These are phyloP conservation scores for Pegoplata infirma DNA, from an alignment of 2,888 invertebrate genomes.

Conservation along the genomic window DNA sequence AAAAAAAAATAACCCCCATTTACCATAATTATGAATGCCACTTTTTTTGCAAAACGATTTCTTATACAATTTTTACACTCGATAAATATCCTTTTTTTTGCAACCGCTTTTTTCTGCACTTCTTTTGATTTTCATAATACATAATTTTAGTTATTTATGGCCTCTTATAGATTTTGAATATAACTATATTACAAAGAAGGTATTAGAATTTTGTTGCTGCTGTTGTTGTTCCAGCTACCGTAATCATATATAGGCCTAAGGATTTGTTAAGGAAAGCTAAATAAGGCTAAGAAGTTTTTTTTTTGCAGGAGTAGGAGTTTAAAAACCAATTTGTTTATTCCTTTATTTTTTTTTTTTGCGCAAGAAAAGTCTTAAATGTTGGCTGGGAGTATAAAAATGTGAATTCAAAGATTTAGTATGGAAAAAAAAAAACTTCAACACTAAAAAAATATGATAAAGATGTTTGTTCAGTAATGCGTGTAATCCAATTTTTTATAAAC, in stretches of 20 bases:
- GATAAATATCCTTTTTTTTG: conserved; percentile 39
- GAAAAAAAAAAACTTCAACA: neutral
- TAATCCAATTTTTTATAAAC: conserved; percentile 44
- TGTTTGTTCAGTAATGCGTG: conserved; percentile 51
- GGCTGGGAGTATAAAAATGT: neutral
- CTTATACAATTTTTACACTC: conserved; percentile 44
- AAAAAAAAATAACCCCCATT: conserved; percentile 34
- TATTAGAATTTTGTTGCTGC: neutral
- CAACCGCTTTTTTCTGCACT: neutral
- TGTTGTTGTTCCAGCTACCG: neutral
- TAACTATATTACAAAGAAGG: conserved; percentile 26
- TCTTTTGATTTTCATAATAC: conserved; percentile 10
- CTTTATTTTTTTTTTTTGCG: neutral
- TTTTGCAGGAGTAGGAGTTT: conserved; percentile 3
- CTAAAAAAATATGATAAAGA: conserved; percentile 42
- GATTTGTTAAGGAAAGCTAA: conserved; percentile 10
- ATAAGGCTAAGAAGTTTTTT: neutral
- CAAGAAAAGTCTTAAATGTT: neutral
- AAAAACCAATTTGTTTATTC: conserved; percentile 36
- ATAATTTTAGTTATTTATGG: conserved; percentile 44
- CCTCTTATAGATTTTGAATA: conserved; percentile 4
- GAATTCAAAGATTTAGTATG: neutral
- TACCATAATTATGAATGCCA: conserved; percentile 52
- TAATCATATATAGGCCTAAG: conserved; percentile 36
- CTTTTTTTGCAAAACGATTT: conserved; percentile 48